phyloP scores from a whole-genome alignment of 2,113 vertebrate genomes.

The Phocoena phocoena region DNA sequence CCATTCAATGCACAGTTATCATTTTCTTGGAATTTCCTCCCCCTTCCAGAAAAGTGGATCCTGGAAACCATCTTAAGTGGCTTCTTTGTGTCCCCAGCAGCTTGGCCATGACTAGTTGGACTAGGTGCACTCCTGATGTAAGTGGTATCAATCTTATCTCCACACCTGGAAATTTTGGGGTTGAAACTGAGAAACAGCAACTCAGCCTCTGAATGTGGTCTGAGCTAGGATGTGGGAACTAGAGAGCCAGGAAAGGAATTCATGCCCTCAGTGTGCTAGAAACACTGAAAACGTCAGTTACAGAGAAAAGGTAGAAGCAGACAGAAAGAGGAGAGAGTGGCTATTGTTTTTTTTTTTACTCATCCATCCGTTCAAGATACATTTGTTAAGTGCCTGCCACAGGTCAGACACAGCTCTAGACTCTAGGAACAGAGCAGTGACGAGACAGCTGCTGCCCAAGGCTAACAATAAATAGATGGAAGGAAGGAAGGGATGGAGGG shows the following conservation, averaged over 20 bases:
- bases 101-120: no score
- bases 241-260: rapidly evolving
- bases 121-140: neutral
- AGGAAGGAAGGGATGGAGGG: neutral
- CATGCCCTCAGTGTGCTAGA: neutral
- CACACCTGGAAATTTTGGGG: neutral
- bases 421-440: neutral
- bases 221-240: no score
- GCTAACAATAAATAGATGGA: neutral
- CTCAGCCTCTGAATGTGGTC: neutral
- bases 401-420: neutral
- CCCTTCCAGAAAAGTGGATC: neutral
- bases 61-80: neutral
- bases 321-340: neutral
- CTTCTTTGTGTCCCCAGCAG: neutral
- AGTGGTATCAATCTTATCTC: neutral
- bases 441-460: neutral
- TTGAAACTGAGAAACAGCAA: neutral
- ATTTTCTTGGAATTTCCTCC: neutral
- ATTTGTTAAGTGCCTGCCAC: neutral
- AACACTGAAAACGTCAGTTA: neutral
- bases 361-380: neutral
- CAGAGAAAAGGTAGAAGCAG: neutral
- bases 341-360: neutral
- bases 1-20: neutral